Conservation (phyloP, 2,888 invertebrate species). For the Noctuana brunneofusca region DNA sequence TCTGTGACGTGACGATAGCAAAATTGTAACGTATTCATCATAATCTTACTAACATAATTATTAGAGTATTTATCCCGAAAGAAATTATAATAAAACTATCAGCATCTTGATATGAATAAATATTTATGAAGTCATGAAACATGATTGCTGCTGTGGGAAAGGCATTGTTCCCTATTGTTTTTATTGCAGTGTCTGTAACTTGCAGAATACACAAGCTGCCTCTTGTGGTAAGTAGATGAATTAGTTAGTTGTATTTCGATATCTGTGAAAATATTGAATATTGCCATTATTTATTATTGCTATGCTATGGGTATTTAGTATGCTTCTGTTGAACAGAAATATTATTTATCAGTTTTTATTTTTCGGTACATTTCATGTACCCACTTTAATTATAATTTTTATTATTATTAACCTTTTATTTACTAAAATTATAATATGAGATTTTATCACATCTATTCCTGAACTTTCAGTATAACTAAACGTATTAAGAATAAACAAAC, state of each 20-base stretch:
- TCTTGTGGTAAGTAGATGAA: conserved; percentile 63
- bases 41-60: no score
- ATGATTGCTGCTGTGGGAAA: conserved; percentile 58
- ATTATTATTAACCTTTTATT: no score
- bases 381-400: no score
- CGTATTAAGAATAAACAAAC: no score
- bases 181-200: conserved; percentile 53
- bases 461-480: no score
- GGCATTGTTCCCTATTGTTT: conserved; percentile 47
- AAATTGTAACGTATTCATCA: no score
- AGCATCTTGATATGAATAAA: background rate
- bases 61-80: background rate
- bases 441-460: no score
- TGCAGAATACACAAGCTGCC: conserved; percentile 73
- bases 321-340: no score
- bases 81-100: background rate
- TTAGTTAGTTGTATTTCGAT: conserved; percentile 8
- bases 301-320: background rate
- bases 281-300: background rate
- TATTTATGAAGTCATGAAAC: conserved; percentile 57
- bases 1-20: no score
- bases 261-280: background rate
- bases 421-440: no score
- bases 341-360: no score
- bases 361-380: no score